A percentile compares a stretch with the other conserved stretches of the same genome.
These are phyloP conservation scores for Elysia crispata DNA, from an alignment of 2,888 invertebrate species.

Conservation along the genomic window DNA sequence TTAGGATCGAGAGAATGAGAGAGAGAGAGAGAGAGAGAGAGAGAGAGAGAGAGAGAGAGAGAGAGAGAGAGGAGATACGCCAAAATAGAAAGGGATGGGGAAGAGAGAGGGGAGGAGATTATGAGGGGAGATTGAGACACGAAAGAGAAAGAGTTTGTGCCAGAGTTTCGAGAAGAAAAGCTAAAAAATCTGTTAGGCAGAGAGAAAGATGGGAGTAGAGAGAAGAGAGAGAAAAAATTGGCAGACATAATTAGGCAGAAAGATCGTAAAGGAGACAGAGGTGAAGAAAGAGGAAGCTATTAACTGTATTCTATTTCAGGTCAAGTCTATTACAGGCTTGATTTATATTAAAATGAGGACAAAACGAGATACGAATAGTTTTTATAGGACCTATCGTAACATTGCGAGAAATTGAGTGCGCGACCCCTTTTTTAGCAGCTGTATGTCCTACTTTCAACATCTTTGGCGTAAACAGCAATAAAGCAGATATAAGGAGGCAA, in stretches of 20 bases:
- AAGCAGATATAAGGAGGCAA: no score
- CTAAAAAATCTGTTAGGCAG: no score
- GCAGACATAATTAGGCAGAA: constrained; percentile 5
- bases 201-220: neutral
- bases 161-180: no score
- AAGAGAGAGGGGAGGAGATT: constrained; percentile 15
- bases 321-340: no score
- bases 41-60: constrained; percentile 3
- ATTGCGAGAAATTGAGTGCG: neutral
- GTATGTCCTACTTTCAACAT: neutral
- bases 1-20: neutral
- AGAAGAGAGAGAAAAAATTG: neutral
- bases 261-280: constrained; percentile 11
- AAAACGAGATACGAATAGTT: no score
- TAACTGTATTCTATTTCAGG: no score
- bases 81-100: neutral
- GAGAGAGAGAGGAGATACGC: neutral
- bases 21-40: constrained; percentile 38
- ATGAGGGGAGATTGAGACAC: neutral
- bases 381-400: neutral
- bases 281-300: neutral
- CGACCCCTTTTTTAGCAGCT: neutral
- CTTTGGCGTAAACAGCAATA: no score
- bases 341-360: no score
- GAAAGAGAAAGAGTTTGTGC: no score